Evolutionary conservation across 2,113 vertebrate genomes (phyloP).

Genomic region (Drymodes brunneopygia): DNA sequence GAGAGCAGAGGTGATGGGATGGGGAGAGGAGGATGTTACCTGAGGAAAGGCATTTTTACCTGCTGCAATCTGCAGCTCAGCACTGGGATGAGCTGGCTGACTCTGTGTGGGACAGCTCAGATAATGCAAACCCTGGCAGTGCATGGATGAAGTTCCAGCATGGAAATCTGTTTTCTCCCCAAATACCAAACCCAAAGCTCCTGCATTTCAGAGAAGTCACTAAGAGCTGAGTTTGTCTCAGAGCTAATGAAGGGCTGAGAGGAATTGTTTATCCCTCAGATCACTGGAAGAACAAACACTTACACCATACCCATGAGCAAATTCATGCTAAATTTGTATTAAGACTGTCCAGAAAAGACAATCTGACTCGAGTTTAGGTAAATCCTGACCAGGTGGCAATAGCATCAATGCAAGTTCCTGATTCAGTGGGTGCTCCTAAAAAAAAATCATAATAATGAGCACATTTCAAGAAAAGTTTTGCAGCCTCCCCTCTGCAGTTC

Average conservation of each 20-base stretch:
- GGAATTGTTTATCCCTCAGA: neutral
- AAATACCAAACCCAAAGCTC: neutral
- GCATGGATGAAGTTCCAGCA: neutral
- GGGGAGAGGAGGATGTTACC: neutral
- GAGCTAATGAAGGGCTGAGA: neutral
- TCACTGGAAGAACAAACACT: neutral
- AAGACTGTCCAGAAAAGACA: neutral
- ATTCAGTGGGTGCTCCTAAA: neutral
- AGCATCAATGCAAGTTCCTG: neutral
- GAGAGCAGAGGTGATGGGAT: neutral
- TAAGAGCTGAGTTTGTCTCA: neutral
- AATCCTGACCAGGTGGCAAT: neutral
- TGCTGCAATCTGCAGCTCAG: neutral
- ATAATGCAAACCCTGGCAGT: neutral
- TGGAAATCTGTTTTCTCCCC: neutral
- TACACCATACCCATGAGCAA: neutral
- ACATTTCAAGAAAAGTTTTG: neutral
- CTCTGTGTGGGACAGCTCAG: neutral
- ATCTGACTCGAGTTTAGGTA: neutral
- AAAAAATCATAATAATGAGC: neutral
- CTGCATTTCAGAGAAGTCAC: neutral
- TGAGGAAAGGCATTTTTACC: neutral
- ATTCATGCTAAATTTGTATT: neutral
- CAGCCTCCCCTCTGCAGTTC: neutral
- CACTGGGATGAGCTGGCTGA: neutral